These are phyloP conservation scores for Argynnis bischoffii DNA, from an alignment of 2,888 invertebrate species.

Conservation along the genomic window DNA sequence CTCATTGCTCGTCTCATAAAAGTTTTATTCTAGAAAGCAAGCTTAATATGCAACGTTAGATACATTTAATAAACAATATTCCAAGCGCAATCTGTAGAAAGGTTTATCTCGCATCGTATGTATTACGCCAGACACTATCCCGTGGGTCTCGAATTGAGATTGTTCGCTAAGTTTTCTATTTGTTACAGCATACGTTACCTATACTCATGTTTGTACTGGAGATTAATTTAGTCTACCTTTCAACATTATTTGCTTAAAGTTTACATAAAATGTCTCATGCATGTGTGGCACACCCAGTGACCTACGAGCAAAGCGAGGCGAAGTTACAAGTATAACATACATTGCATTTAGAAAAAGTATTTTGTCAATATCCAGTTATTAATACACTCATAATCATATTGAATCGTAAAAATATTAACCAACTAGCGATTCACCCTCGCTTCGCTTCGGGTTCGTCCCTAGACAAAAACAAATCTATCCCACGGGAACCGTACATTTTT, in stretches of 20 bases:
- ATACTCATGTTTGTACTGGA: conserved; percentile 58
- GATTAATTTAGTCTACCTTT: conserved; percentile 54
- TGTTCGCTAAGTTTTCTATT: conserved; percentile 54
- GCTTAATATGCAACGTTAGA: neutral
- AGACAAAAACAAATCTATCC: too few relatives aligned
- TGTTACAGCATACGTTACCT: conserved; percentile 44
- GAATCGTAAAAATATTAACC: too few relatives aligned
- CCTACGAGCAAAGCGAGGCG: too few relatives aligned
- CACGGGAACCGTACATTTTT: too few relatives aligned
- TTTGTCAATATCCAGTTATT: too few relatives aligned
- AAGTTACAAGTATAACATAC: too few relatives aligned
- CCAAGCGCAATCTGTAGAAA: conserved; percentile 16
- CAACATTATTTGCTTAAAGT: conserved; percentile 19
- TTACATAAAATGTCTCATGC: neutral
- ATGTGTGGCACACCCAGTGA: too few relatives aligned
- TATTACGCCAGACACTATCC: conserved; percentile 50
- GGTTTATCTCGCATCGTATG: conserved; percentile 41
- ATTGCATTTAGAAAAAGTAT: too few relatives aligned
- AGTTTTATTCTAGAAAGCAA: neutral
- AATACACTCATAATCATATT: too few relatives aligned
- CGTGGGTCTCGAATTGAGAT: conserved; percentile 60
- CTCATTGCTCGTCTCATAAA: neutral
- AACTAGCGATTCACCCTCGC: too few relatives aligned
- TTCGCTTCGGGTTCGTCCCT: too few relatives aligned
- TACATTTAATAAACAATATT: conserved; percentile 20